phyloP scores from a whole-genome alignment of 92 coral and sea anemone species.

The Epizoanthus stellaris region DNA sequence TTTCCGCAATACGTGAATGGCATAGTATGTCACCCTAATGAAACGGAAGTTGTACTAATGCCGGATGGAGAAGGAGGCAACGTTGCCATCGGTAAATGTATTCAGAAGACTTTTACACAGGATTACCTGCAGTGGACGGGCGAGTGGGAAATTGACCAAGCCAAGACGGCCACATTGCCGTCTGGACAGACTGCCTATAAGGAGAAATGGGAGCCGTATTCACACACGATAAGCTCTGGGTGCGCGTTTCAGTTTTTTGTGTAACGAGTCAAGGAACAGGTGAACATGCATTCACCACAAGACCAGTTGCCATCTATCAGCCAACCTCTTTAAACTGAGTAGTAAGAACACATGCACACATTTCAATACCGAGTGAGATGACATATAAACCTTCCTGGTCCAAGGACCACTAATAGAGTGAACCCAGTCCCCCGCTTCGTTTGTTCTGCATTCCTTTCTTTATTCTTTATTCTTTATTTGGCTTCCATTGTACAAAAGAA shows the following conservation, averaged over 20 bases:
- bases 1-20: constrained; percentile 28
- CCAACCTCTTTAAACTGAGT: too few species aligned
- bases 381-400: too few species aligned
- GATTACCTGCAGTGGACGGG: constrained; percentile 28
- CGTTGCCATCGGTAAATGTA: not conserved
- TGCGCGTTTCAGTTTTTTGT: constrained; percentile 10
- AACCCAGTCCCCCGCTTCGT: too few species aligned
- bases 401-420: too few species aligned
- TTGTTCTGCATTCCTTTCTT: too few species aligned
- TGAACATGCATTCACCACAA: too few species aligned
- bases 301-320: too few species aligned
- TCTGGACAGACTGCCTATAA: not conserved
- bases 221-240: constrained; percentile 13
- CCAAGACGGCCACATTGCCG: constrained; percentile 1
- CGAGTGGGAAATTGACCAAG: constrained; percentile 19
- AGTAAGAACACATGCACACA: too few species aligned
- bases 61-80: not conserved
- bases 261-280: too few species aligned
- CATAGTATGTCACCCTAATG: constrained; percentile 25
- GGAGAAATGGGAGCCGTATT: constrained; percentile 1
- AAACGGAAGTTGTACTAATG: not conserved
- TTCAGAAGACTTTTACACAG: constrained; percentile 13
- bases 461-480: too few species aligned
- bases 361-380: too few species aligned
- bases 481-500: too few species aligned